A percentile compares a stretch with the other conserved stretches of the same genome.
Conservation (phyloP, 2,113 vertebrate species). For the Candoia aspera region DNA sequence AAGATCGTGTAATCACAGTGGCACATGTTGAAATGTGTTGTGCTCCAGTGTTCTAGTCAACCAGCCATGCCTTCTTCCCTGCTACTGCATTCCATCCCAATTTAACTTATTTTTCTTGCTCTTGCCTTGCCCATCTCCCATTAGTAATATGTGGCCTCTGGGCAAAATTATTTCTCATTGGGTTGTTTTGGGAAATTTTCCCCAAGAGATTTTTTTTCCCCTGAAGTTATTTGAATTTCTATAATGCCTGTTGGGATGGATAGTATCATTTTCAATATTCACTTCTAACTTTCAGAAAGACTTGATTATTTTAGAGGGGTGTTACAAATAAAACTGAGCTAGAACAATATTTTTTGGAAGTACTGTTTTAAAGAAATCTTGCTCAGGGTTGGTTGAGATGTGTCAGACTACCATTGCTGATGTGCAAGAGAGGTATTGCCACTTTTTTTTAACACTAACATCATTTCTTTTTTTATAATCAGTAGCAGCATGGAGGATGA, state of each 20-base stretch:
- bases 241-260: not conserved
- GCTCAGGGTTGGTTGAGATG: not conserved
- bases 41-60: not conserved
- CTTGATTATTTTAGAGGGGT: not conserved
- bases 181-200: not conserved
- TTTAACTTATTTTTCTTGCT: not conserved
- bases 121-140: not conserved
- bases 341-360: not conserved
- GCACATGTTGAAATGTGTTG: not conserved
- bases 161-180: not conserved
- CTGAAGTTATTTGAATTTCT: not conserved
- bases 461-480: not conserved
- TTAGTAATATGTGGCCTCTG: not conserved
- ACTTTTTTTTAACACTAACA: not conserved
- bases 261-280: not conserved
- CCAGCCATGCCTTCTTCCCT: not conserved
- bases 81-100: too few species aligned
- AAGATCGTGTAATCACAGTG: not conserved
- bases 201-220: not conserved
- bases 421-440: not conserved
- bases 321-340: not conserved
- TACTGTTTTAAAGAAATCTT: not conserved
- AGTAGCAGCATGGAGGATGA: slow-evolving; percentile 52
- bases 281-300: not conserved
- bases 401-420: not conserved